Conservation (phyloP, 2,113 vertebrate species). For the Rhineura floridana region DNA sequence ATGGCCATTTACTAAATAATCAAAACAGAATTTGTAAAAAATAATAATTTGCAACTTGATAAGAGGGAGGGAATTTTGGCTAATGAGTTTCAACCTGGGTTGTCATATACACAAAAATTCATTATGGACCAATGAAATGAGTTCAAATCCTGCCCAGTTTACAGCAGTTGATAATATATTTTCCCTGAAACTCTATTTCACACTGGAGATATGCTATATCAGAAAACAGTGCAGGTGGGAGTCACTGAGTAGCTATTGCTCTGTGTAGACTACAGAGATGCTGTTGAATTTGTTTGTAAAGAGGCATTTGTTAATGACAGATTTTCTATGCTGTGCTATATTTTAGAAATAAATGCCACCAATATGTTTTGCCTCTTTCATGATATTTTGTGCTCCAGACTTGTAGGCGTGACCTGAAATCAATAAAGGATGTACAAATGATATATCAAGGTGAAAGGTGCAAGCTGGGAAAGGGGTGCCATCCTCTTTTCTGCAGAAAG, state of each 20-base stretch:
- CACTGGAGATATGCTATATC: slow-evolving; percentile 52
- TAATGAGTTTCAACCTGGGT: slow-evolving; percentile 60
- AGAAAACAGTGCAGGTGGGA: slow-evolving; percentile 59
- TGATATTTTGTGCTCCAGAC: not conserved
- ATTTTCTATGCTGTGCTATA: not conserved
- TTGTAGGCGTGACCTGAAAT: not conserved
- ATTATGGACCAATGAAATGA: slow-evolving; percentile 59
- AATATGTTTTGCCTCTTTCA: not conserved
- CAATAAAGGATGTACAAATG: not conserved
- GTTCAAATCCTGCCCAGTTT: slow-evolving; percentile 54
- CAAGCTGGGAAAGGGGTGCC: not conserved
- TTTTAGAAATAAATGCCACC: slow-evolving; percentile 26
- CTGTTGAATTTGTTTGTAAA: slow-evolving; percentile 56
- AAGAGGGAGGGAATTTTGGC: not conserved
- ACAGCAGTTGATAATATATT: slow-evolving; percentile 62
- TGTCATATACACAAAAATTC: slow-evolving; percentile 47
- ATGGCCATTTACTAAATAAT: not conserved
- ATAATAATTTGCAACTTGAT: slow-evolving; percentile 35
- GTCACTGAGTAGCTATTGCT: slow-evolving; percentile 37
- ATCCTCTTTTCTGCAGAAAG: not conserved
- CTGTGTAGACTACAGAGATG: slow-evolving; percentile 26
- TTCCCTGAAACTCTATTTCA: slow-evolving; percentile 48
- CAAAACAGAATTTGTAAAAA: not conserved
- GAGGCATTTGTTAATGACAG: slow-evolving; percentile 31
- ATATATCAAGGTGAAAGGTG: not conserved